Evolutionary conservation across 2,113 vertebrate genomes (phyloP).

Genomic region (Misgurnus anguillicaudatus): DNA sequence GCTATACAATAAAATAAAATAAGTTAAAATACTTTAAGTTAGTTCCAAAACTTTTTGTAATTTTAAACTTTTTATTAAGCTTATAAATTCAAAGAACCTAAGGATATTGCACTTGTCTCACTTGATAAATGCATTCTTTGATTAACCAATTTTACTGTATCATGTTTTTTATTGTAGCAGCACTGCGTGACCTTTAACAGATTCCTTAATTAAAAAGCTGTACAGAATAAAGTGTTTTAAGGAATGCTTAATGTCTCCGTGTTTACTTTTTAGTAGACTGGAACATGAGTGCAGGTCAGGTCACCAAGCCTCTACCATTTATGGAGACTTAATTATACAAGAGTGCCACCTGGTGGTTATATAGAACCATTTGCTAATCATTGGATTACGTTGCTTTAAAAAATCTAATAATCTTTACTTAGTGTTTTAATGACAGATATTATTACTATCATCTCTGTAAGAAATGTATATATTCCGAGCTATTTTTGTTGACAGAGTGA

Average conservation of each 20-base stretch:
- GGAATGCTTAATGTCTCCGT: neutral
- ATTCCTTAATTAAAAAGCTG: neutral
- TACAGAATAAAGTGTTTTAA: neutral
- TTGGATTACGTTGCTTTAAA: too few relatives aligned
- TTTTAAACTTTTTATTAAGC: too few relatives aligned
- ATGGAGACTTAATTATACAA: neutral
- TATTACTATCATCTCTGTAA: neutral
- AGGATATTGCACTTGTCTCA: too few relatives aligned
- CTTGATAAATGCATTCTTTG: too few relatives aligned
- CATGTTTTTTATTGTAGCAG: too few relatives aligned
- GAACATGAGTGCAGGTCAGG: neutral
- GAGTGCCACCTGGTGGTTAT: slow-evolving; percentile 36
- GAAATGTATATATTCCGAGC: neutral
- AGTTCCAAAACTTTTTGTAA: too few relatives aligned
- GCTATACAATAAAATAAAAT: too few relatives aligned
- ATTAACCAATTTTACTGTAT: too few relatives aligned
- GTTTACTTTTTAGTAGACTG: neutral
- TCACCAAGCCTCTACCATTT: neutral
- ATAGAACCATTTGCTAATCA: neutral
- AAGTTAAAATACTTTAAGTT: too few relatives aligned
- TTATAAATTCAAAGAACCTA: too few relatives aligned
- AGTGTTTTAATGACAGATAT: neutral
- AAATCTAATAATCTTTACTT: neutral
- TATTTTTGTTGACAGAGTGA: neutral
- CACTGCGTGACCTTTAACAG: neutral